These are phyloP conservation scores for Diuraphis noxia DNA, from an alignment of 1,140 invertebrate genomes.

Conservation along the genomic window DNA sequence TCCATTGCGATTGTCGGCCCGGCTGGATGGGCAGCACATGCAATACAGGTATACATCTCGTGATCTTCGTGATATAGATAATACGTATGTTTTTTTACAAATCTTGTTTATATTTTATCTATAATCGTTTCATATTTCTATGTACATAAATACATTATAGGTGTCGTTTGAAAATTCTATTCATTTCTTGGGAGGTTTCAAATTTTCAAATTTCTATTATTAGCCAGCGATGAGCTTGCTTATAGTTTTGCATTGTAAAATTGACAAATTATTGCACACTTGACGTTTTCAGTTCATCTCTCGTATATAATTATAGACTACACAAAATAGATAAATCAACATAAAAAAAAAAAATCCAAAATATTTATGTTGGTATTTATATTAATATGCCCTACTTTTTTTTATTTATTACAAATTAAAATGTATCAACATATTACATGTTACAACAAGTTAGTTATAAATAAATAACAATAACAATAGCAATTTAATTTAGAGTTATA, in stretches of 20 bases:
- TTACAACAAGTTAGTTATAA: no score
- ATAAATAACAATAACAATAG: no score
- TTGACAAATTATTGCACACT: background rate
- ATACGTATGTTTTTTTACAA: background rate
- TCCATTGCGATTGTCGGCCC: constrained; percentile 75
- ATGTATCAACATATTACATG: no score
- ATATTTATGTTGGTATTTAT: background rate
- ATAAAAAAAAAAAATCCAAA: background rate
- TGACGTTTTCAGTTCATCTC: background rate
- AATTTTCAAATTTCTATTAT: background rate
- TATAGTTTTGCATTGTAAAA: background rate
- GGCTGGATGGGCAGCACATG: constrained; percentile 83
- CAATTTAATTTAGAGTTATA: no score
- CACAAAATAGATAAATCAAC: background rate
- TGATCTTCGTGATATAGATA: no score
- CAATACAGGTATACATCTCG: constrained; percentile 67
- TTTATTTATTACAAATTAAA: no score
- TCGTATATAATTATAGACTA: no score
- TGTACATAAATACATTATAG: no score
- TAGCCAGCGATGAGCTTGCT: background rate
- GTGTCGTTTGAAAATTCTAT: background rate
- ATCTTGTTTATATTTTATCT: no score
- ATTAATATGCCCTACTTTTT: background rate
- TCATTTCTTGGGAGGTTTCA: background rate
- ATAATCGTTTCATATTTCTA: no score